Percentiles rank a stretch among this genome's conserved stretches.
These are phyloP conservation scores for Eriocheir sinensis DNA, from an alignment of 1,140 invertebrate species.

Conservation along the genomic window DNA sequence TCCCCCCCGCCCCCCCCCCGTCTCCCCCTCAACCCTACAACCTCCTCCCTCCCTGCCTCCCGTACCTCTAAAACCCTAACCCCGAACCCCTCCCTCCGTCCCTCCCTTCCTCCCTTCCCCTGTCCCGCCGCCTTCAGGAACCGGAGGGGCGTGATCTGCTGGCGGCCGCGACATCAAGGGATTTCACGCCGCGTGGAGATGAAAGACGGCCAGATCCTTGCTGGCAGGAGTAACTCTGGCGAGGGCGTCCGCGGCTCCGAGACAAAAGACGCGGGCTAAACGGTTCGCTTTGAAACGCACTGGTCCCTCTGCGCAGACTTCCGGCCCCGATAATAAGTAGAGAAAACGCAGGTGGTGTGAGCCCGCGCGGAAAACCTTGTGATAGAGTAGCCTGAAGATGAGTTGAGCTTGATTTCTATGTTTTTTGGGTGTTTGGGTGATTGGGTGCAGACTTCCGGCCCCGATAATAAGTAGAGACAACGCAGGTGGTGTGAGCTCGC, in stretches of 20 bases:
- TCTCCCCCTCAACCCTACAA: too few relatives aligned
- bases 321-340: neutral
- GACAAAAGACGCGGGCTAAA: conserved; percentile 1
- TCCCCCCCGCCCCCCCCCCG: too few relatives aligned
- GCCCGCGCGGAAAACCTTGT: too few relatives aligned
- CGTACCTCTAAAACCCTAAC: too few relatives aligned
- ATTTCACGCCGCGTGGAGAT: neutral
- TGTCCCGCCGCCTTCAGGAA: neutral
- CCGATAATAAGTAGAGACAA: too few relatives aligned
- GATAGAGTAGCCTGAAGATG: too few relatives aligned
- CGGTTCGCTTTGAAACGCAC: neutral
- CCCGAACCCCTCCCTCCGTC: neutral
- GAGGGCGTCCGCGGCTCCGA: neutral
- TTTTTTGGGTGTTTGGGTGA: too few relatives aligned
- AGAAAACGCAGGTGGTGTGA: too few relatives aligned
- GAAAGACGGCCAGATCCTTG: neutral
- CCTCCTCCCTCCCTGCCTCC: too few relatives aligned
- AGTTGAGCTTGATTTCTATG: too few relatives aligned
- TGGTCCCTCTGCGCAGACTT: neutral
- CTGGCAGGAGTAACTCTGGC: conserved; percentile 6
- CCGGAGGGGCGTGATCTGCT: neutral
- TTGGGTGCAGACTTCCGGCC: too few relatives aligned
- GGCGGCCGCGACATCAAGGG: neutral
- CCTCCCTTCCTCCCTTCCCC: neutral
- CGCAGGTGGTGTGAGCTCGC: too few relatives aligned